Base-by-base conservation (phyloP, 2,888 invertebrate species). In the Ophion ventricosus region DNA sequence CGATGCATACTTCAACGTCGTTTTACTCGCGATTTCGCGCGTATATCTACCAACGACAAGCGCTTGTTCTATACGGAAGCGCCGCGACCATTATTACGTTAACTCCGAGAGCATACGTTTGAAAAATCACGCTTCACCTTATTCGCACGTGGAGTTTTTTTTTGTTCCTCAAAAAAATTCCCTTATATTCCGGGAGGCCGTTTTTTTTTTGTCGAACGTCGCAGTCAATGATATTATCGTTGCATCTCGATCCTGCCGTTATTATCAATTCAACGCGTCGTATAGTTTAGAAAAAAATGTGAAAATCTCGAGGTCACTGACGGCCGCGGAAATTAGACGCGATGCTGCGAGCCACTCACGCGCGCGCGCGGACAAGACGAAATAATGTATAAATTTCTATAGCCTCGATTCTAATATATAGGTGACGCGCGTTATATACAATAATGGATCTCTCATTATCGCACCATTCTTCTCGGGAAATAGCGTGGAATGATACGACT, bases 401-500 rank as follows among this genome's bases (percentile, higher is more conserved):
- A 75, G 75, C 57, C 43, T 59, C 61, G 14, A 59, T 67, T 20
- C 14, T 75, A 49, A 67, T 35, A 23, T 67, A 83, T 76, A 77
- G 72, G 82, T 80, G 14, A 56, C 17, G 17, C 11, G 17, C 49
- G 49, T 49, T 72, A 88, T 89, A 87, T 90, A 87, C 66, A 67
- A 76, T 91, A 90, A 91, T 89, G 88, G 88, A 85, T 87, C 87
- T 87, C 90, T 92, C 92, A 92, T 92, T 91, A 92, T 91, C 89
- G 88, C 88, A 85, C 91, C 89, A 92, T 92, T 92, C 92, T 92
- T 92, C 91, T 88, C 90, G 89, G 88, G 90, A 90, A 92, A 91
- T 91, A 89, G 91, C 88, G 90, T 85, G 92, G 92, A 92, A 92
- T 92, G 92, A 92, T 92, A 91, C 90, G 88, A 87, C 88, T 23